Conservation (phyloP, 1,140 invertebrate species). For the Scaptomyza montana region DNA sequence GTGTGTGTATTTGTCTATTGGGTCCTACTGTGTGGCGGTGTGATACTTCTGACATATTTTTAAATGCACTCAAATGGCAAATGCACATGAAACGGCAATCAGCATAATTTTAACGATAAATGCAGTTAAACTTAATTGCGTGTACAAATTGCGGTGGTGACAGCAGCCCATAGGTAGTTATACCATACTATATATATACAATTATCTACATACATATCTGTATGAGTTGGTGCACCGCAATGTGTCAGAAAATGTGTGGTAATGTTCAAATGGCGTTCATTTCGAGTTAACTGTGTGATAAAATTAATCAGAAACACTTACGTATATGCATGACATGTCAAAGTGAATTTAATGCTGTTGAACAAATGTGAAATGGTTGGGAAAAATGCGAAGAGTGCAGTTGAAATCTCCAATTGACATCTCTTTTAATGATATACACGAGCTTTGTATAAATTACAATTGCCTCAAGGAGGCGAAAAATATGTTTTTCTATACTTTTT, state of each 20-base stretch:
- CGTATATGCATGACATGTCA: not conserved
- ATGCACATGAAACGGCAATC: conserved; percentile 46
- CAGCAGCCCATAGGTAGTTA: conserved; percentile 36
- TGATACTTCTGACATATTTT: conserved; percentile 12
- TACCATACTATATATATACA: conserved; percentile 1
- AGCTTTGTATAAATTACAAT: no score
- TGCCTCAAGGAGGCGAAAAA: no score
- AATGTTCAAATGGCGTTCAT: not conserved
- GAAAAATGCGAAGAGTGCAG: not conserved
- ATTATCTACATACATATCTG: not conserved
- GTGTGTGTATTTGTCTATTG: conserved; percentile 13
- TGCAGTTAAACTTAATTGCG: conserved; percentile 57
- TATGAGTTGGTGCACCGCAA: conserved; percentile 6
- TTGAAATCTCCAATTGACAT: no score
- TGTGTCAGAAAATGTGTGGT: conserved; percentile 12
- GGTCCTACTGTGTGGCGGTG: conserved; percentile 5
- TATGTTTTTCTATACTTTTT: no score
- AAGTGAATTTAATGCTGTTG: not conserved
- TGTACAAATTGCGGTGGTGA: conserved; percentile 24
- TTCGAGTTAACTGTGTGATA: not conserved
- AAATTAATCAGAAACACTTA: conserved; percentile 1
- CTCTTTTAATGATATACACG: no score
- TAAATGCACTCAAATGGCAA: conserved; percentile 36
- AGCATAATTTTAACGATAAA: conserved; percentile 53
- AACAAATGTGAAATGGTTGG: not conserved